Base-by-base conservation (phyloP, 2,888 invertebrate species). In the Andrena fulva region DNA sequence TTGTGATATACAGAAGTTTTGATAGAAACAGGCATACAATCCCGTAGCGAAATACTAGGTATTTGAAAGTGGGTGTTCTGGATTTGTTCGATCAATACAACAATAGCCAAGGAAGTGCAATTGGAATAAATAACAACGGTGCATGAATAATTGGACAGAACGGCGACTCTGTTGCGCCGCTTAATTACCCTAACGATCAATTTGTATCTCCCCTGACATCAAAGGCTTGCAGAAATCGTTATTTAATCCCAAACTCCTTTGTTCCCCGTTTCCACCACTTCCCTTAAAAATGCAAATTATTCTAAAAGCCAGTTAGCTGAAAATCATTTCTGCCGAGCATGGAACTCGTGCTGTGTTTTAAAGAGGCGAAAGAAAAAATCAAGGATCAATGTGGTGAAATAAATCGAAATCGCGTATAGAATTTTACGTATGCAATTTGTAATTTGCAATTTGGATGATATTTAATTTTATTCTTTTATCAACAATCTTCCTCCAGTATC, bases 111-210 rank as follows among this genome's bases (percentile, higher is more conserved):
- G 59, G 59, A 59, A 59, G 29, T 59, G 59, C 59, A 12, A 59
- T 16, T 59, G 29, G 20, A 59, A 29, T 59, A 59, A 59, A 16
- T 59, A 27, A 16, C 50, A 52, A 52, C 16, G 42, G 16, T n/a
- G 20, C 31, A 67, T 33, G n/a, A 67, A 67, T 67, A 67, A 67
- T 67, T 67, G 66, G 66, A 67, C 4, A 16, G 52, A 52, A 67
- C 29, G 52, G 29, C 29, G 66, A 27, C 20, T 52, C 29, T 52
- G 50, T 52, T n/a, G 16, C 29, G 12, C 12, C 31, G 31, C 20
- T 29, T 67, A 67, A 67, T 67, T 67, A 52, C 52, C 29, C 50
- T 50, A 16, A 67, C 50, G 31, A 67, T 67, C 66, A 52, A 52
- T 50, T 52, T 67, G 31, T 31, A 24, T 31, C 31, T 31, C 50